These are phyloP conservation scores for Fabriciana adippe DNA, from an alignment of 2,888 invertebrate genomes.

Conservation along the genomic window DNA sequence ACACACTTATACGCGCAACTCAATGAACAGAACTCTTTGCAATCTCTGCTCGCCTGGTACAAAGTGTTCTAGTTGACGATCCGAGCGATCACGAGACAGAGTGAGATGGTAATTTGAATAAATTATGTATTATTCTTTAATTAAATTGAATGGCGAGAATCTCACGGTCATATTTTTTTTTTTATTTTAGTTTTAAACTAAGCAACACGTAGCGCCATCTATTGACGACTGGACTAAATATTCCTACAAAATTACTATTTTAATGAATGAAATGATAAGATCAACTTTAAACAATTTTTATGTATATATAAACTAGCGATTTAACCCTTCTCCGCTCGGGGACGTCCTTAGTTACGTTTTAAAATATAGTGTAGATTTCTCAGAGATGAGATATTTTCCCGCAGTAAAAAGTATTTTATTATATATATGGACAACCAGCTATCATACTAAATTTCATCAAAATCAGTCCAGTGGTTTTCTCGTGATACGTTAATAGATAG, in stretches of 20 bases:
- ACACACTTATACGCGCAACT: not conserved
- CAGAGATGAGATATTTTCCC: no score
- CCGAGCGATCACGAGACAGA: constrained; percentile 66
- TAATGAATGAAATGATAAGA: no score
- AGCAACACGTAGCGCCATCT: constrained; percentile 64
- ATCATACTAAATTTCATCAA: no score
- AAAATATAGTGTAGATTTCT: no score
- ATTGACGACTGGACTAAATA: constrained; percentile 55
- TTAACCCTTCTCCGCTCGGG: no score
- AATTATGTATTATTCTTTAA: not conserved
- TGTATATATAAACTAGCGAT: no score
- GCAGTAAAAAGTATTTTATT: no score
- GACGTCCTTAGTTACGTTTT: no score
- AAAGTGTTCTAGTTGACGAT: constrained; percentile 80
- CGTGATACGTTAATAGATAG: no score
- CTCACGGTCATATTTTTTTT: not conserved
- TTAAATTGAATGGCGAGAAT: constrained; percentile 6
- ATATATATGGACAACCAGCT: no score
- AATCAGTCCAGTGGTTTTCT: no score
- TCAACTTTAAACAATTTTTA: no score
- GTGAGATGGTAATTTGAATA: constrained; percentile 35
- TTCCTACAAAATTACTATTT: not conserved
- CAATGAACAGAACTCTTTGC: constrained; percentile 46
- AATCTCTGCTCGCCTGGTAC: constrained; percentile 66
- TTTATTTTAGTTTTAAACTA: not conserved